Evolutionary conservation across 2,888 invertebrate species (phyloP).

Genomic region (Synanthedon tipuliformis): DNA sequence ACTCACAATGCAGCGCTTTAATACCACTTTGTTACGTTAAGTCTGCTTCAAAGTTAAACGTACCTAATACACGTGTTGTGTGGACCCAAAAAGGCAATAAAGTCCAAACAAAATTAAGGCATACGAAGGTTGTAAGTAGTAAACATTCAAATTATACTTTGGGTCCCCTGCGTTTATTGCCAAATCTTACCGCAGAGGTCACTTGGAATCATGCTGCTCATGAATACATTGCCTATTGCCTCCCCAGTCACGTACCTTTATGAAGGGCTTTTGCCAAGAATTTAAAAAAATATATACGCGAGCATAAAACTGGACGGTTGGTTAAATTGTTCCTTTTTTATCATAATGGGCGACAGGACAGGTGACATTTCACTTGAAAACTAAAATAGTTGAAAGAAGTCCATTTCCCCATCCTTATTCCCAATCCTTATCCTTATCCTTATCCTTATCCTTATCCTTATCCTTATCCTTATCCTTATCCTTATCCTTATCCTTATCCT

Average conservation of each 20-base stretch:
- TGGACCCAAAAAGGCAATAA: slow-evolving; percentile 7
- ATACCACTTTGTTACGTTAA: neutral
- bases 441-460: too few relatives aligned
- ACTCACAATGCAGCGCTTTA: too few relatives aligned
- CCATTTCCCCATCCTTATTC: too few relatives aligned
- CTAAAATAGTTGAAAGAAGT: too few relatives aligned
- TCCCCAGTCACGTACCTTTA: slow-evolving; percentile 22
- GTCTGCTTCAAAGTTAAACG: too few relatives aligned
- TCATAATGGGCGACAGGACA: too few relatives aligned
- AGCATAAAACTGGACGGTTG: too few relatives aligned
- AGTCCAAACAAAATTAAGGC: slow-evolving; percentile 14
- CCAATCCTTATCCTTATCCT: too few relatives aligned
- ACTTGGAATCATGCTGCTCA: slow-evolving; percentile 22
- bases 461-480: too few relatives aligned
- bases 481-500: too few relatives aligned
- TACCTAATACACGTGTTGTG: neutral
- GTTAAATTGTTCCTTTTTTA: too few relatives aligned
- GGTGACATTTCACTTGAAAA: too few relatives aligned
- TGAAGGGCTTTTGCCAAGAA: slow-evolving; percentile 19
- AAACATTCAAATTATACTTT: slow-evolving; percentile 30
- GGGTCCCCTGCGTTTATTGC: slow-evolving; percentile 23
- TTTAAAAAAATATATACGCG: slow-evolving; percentile 12
- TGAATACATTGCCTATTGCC: slow-evolving; percentile 28
- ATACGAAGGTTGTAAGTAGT: slow-evolving; percentile 9
- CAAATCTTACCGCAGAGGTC: slow-evolving; percentile 26